These are phyloP conservation scores for Nothura maculosa DNA, from an alignment of 2,797 vertebrate genomes.

Conservation along the genomic window DNA sequence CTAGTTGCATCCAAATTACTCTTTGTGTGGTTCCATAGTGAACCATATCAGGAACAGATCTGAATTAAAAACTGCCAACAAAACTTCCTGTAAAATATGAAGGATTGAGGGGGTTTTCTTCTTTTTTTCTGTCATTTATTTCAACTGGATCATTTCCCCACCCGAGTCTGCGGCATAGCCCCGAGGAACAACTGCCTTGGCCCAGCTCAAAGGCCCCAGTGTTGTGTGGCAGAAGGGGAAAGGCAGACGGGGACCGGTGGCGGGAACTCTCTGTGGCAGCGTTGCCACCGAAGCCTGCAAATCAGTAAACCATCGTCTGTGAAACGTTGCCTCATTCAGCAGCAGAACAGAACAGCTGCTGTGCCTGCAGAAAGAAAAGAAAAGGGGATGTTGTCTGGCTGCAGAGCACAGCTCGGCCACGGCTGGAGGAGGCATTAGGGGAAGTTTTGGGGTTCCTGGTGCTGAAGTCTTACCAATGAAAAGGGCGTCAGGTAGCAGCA, in stretches of 20 bases:
- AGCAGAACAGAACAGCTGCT: slow-evolving; percentile 49
- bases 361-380: background rate
- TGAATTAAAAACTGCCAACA: background rate
- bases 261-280: background rate
- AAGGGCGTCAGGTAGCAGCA: background rate
- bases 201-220: background rate
- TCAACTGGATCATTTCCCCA: background rate
- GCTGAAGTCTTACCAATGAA: background rate
- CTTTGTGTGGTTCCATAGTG: background rate
- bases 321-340: slow-evolving; percentile 45
- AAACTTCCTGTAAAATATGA: background rate
- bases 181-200: background rate
- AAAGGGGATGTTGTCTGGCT: background rate
- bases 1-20: background rate
- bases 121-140: background rate
- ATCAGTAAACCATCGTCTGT: background rate
- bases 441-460: background rate
- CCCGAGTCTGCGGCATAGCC: background rate
- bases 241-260: background rate
- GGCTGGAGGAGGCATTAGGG: background rate
- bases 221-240: background rate
- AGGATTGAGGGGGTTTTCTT: background rate
- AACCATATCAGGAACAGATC: background rate
- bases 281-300: slow-evolving; percentile 28
- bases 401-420: background rate